A percentile compares a stretch with the other conserved stretches of the same genome.
Conservation (phyloP, 2,113 vertebrate species). For the Machaerirhynchus nigripectus region DNA sequence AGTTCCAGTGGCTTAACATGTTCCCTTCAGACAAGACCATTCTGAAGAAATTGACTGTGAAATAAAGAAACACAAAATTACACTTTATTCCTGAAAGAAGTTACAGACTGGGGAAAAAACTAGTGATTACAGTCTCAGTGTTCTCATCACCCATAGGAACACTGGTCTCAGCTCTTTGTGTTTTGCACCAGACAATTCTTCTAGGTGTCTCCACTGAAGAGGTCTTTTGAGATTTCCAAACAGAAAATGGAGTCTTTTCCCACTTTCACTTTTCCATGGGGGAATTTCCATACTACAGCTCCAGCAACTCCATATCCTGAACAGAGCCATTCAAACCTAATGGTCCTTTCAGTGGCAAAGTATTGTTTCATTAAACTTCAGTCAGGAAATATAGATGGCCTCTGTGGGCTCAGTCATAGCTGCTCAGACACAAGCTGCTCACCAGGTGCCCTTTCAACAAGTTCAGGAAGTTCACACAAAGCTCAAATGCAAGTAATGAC, state of each 20-base stretch:
- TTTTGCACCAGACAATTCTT: neutral
- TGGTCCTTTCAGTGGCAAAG: neutral
- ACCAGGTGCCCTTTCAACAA: neutral
- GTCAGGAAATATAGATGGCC: neutral
- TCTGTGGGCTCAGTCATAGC: neutral
- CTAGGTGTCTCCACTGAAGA: neutral
- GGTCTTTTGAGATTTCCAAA: neutral
- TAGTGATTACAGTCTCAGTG: neutral
- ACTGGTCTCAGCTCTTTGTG: neutral
- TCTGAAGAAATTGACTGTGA: conserved; percentile 50
- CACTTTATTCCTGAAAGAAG: conserved; percentile 1
- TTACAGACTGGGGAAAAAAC: neutral
- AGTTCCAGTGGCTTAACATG: neutral
- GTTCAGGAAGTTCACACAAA: neutral
- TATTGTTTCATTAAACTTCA: conserved; percentile 11
- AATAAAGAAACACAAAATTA: conserved; percentile 40
- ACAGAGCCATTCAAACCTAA: neutral
- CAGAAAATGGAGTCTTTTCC: neutral
- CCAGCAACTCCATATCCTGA: neutral
- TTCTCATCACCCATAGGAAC: neutral
- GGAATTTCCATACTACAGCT: neutral
- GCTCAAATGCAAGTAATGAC: neutral
- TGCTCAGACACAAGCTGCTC: neutral
- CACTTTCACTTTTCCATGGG: neutral
- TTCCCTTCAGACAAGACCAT: neutral